These are phyloP conservation scores for Ctenosaura bakeri DNA, from an alignment of 2,797 vertebrate species.

Conservation along the genomic window DNA sequence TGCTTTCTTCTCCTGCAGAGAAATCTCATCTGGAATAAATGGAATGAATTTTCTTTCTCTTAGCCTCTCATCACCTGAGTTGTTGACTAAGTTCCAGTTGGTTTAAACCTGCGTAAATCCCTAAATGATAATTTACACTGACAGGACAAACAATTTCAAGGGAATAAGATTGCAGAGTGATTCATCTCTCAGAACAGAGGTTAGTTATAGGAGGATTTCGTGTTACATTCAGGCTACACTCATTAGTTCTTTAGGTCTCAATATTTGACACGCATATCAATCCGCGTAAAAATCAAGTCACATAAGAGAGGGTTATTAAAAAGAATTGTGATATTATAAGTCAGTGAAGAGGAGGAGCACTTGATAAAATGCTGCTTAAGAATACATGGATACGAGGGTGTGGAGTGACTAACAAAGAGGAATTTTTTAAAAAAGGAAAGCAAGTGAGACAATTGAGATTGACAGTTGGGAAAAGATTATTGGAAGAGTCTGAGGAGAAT, in stretches of 20 bases:
- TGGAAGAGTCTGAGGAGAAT: too few relatives aligned
- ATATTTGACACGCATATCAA: background rate
- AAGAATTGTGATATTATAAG: too few relatives aligned
- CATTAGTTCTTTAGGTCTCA: background rate
- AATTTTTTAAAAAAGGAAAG: too few relatives aligned
- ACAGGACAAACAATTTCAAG: background rate
- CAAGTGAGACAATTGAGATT: too few relatives aligned
- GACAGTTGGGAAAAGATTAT: too few relatives aligned
- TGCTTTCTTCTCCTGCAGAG: slow-evolving; percentile 26
- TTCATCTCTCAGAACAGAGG: background rate
- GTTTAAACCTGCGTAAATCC: slow-evolving; percentile 20
- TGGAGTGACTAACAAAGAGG: too few relatives aligned
- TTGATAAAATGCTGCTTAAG: too few relatives aligned
- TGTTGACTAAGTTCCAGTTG: slow-evolving; percentile 22
- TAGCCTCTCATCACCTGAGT: slow-evolving; percentile 6
- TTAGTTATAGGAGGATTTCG: background rate
- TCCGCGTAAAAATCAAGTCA: background rate
- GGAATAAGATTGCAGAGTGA: background rate
- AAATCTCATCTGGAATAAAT: slow-evolving; percentile 27
- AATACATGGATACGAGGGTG: too few relatives aligned
- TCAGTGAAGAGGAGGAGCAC: too few relatives aligned
- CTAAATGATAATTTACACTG: slow-evolving; percentile 2
- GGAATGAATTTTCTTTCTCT: slow-evolving; percentile 1
- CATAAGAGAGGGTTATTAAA: background rate
- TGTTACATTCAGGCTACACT: background rate